Conservation (phyloP, 2,888 invertebrate species). For the Phasia obesa region DNA sequence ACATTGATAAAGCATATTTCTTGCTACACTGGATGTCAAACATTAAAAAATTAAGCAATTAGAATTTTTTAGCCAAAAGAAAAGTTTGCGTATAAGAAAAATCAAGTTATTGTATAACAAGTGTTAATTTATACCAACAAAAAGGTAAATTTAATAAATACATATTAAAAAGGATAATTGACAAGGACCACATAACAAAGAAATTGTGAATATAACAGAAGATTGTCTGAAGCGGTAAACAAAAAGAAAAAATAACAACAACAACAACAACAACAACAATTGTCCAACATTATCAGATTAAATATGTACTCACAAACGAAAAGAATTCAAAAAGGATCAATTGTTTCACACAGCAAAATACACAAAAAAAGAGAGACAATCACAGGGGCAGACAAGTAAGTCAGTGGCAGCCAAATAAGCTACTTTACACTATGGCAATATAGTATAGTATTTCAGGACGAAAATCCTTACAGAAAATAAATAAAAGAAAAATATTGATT, state of each 20-base stretch:
- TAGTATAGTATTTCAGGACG: no score
- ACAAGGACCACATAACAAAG: constrained; percentile 16
- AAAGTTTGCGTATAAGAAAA: background rate
- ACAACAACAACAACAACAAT: constrained; percentile 6
- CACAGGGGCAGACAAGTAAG: no score
- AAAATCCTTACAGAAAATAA: no score
- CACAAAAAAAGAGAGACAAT: no score
- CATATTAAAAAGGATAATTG: constrained; percentile 40
- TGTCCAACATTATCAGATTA: constrained; percentile 39
- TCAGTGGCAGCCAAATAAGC: no score
- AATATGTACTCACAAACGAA: background rate
- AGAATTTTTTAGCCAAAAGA: background rate
- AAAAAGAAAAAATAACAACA: constrained; percentile 10
- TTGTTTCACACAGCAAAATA: no score
- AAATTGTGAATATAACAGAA: background rate
- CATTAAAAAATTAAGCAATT: constrained; percentile 19
- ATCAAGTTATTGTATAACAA: background rate
- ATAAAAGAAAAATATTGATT: no score
- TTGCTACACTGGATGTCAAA: background rate
- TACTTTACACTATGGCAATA: no score
- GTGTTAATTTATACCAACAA: constrained; percentile 25
- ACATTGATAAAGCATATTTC: background rate
- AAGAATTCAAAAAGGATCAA: no score
- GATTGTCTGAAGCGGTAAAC: background rate
- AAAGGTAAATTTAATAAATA: constrained; percentile 50